Percentiles rank a stretch among this genome's conserved stretches.
Conservation (phyloP, 2,888 invertebrate species). For the Panzeria rudis region DNA sequence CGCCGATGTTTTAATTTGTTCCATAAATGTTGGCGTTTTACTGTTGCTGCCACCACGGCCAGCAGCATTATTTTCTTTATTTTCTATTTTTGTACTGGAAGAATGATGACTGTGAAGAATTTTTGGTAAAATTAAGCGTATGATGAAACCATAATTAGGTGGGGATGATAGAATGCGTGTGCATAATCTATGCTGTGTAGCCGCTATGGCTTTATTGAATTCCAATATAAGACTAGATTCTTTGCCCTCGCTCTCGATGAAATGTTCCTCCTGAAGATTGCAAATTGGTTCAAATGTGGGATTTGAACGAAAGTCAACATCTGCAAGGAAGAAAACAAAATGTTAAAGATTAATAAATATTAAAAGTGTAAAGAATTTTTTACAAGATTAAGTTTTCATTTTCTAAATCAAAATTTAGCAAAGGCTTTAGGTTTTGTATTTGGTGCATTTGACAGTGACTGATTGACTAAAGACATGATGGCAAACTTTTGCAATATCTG, state of each 20-base stretch:
- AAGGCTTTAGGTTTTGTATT: too few relatives aligned
- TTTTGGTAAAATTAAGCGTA: slow-evolving; percentile 82
- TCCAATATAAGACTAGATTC: slow-evolving; percentile 83
- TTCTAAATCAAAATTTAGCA: too few relatives aligned
- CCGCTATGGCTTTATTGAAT: slow-evolving; percentile 78
- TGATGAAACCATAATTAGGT: slow-evolving; percentile 81
- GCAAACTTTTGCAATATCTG: neutral
- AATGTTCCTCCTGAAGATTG: slow-evolving; percentile 81
- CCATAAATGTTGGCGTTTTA: slow-evolving; percentile 47
- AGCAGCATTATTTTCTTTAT: slow-evolving; percentile 30
- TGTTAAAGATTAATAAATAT: neutral
- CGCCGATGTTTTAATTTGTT: slow-evolving; percentile 55
- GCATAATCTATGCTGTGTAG: slow-evolving; percentile 77
- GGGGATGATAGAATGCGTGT: slow-evolving; percentile 82
- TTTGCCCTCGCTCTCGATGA: slow-evolving; percentile 82
- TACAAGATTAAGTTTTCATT: too few relatives aligned
- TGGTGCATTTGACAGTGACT: neutral
- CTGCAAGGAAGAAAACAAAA: slow-evolving; percentile 73
- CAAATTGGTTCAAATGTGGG: slow-evolving; percentile 82
- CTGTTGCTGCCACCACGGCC: slow-evolving; percentile 35
- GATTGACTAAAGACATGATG: neutral
- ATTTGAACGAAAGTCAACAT: slow-evolving; percentile 78
- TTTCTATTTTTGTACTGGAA: slow-evolving; percentile 63
- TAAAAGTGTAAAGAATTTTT: neutral
- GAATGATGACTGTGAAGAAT: slow-evolving; percentile 75